Conservation (phyloP, 2,888 invertebrate species). For the Pollenia angustigena region DNA sequence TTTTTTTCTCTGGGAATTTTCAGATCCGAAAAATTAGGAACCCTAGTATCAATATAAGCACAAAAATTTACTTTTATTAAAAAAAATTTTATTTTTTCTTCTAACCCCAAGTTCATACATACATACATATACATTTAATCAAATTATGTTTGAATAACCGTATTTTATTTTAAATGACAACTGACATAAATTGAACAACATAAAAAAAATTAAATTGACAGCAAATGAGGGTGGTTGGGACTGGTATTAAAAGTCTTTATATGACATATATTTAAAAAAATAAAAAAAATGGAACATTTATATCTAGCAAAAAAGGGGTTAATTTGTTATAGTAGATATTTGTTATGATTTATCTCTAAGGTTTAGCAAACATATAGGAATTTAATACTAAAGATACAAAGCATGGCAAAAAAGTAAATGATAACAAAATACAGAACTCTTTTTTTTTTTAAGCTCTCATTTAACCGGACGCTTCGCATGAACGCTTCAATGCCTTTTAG, state of each 20-base stretch:
- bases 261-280: neutral
- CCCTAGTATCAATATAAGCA: too few species aligned
- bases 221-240: neutral
- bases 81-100: too few species aligned
- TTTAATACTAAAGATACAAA: slow-evolving; percentile 7
- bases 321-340: neutral
- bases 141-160: neutral
- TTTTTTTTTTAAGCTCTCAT: slow-evolving; percentile 33
- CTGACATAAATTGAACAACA: neutral
- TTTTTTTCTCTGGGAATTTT: too few species aligned
- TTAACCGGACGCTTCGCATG: slow-evolving; percentile 82
- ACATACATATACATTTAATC: too few species aligned
- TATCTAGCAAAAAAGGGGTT: neutral
- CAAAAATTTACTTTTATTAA: too few species aligned
- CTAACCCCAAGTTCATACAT: too few species aligned
- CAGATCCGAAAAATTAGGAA: too few species aligned
- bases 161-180: neutral
- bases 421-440: slow-evolving; percentile 16
- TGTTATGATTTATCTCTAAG: neutral
- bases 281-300: neutral
- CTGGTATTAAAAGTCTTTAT: neutral
- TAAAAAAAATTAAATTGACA: neutral
- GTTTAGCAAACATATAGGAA: neutral
- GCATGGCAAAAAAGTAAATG: neutral
- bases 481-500: slow-evolving; percentile 80